A percentile compares a stretch with the other conserved stretches of the same genome.
These are phyloP conservation scores for Cantharis nigra DNA, from an alignment of 2,888 invertebrate species.

Conservation along the genomic window DNA sequence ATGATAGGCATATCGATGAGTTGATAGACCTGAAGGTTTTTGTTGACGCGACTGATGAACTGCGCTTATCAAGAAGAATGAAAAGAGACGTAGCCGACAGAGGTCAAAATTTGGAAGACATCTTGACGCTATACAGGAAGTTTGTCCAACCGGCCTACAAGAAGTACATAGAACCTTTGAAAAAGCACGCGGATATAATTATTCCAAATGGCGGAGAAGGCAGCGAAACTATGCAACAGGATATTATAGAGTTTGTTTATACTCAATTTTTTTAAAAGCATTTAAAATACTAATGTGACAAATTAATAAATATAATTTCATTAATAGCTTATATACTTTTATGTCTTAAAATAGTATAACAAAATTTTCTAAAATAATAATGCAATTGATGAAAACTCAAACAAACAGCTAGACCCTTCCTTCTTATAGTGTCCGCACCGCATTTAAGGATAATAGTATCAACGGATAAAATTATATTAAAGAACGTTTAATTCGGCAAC, in stretches of 20 bases:
- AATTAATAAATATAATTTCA: no score
- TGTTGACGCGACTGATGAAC: conserved; percentile 98
- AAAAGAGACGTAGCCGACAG: conserved; percentile 88
- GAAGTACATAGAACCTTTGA: conserved; percentile 93
- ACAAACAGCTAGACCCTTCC: no score
- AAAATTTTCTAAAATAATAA: no score
- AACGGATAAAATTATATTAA: no score
- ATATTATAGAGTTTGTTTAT: conserved; percentile 97
- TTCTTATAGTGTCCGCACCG: no score
- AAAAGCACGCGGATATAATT: conserved; percentile 96
- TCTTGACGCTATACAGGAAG: conserved; percentile 92
- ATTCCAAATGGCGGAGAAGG: conserved; percentile 95
- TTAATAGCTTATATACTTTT: no score
- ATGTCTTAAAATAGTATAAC: no score
- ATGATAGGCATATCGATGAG: conserved; percentile 78
- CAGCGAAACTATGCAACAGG: conserved; percentile 91
- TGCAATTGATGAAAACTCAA: no score
- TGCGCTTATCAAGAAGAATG: conserved; percentile 87
- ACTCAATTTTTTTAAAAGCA: conserved; percentile 70
- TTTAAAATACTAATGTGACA: no score
- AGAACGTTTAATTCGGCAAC: no score
- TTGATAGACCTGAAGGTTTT: conserved; percentile 98
- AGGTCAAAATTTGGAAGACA: conserved; percentile 90
- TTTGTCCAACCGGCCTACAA: conserved; percentile 99
- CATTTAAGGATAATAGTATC: no score